These are phyloP conservation scores for Callyntrura guangdongensis DNA, from an alignment of 2,888 invertebrate genomes.

Conservation along the genomic window DNA sequence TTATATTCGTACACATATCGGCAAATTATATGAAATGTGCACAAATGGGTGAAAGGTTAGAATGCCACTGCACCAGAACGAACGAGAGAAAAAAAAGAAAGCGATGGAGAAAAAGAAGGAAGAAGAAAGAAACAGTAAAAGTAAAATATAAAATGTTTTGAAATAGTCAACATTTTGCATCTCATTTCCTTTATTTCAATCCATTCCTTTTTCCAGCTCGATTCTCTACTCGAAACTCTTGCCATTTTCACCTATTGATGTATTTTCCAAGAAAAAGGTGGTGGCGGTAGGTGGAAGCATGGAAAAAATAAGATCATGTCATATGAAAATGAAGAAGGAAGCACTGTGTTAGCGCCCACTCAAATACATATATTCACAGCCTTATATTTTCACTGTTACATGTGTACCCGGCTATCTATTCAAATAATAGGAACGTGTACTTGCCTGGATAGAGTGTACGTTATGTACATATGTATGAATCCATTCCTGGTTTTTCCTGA, in stretches of 20 bases:
- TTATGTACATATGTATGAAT: background rate
- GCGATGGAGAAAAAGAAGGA: no score
- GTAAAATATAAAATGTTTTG: slow-evolving; percentile 49
- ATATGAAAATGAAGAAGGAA: slow-evolving; percentile 20
- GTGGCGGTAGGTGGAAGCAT: slow-evolving; percentile 11
- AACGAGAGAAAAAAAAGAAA: no score
- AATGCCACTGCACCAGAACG: background rate
- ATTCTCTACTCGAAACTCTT: slow-evolving; percentile 28
- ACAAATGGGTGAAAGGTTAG: background rate
- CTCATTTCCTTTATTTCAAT: slow-evolving; percentile 60
- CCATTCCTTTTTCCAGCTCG: slow-evolving; percentile 36
- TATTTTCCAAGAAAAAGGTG: background rate
- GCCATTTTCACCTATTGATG: slow-evolving; percentile 51
- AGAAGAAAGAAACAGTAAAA: background rate
- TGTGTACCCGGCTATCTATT: background rate
- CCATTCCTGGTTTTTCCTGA: slow-evolving; percentile 17
- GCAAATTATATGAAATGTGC: slow-evolving; percentile 17
- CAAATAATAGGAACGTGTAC: background rate
- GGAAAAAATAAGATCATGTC: slow-evolving; percentile 22
- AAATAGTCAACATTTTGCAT: slow-evolving; percentile 60
- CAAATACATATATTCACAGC: no score
- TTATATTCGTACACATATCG: background rate
- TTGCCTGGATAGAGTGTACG: background rate
- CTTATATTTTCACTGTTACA: background rate
- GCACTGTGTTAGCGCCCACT: background rate